Base-by-base conservation (phyloP, 2,888 invertebrate genomes). In the Lasioglossum vierecki region DNA sequence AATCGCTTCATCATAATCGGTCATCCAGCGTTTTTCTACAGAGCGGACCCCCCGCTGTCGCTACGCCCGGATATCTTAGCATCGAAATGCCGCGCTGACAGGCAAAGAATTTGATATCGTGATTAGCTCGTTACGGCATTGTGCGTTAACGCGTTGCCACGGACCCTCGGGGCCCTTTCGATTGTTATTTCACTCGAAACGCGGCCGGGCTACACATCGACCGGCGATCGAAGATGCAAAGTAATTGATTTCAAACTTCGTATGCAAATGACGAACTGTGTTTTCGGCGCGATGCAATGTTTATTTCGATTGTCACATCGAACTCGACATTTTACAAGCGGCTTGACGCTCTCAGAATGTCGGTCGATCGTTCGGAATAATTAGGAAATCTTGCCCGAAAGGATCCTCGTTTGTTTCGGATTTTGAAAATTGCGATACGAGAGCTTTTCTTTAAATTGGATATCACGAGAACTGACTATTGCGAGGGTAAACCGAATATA, bases 1-100 rank as follows among this genome's bases (percentile, higher is more conserved):
- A 94, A 94, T 93, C 95, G 94, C 94, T 95, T 94, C 94, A 95
- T 95, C 95, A 95, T 95, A 95, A 95, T 95, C 95, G 94, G 94
- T 95, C 95, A 94, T 95, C 93, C 94, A 88, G 84, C 91, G 89
- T 92, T 93, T 92, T 93, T 92, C 92, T 91, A 87, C 84, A 78
- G 87, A 82, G 73, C 88, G 88, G 92, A 91, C 92, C 92, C 92
- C 93, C 93, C 91, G 92, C 91, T 87, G 92, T 68, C 85, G 84
- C 89, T 87, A 89, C 92, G 93, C 92, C 92, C 91, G 92, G 93
- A 94, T 94, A 94, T 94, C 94, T 94, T 93, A 91, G 92, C 92
- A 94, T 92, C 93, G 92, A 92, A 92, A 93, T 94, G 93, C 92
- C 93, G 93, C 93, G 94, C 93, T 94, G 94, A 94, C 94, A 94